phyloP scores from a whole-genome alignment of 2,113 vertebrate species.

The Entomyzon cyanotis region DNA sequence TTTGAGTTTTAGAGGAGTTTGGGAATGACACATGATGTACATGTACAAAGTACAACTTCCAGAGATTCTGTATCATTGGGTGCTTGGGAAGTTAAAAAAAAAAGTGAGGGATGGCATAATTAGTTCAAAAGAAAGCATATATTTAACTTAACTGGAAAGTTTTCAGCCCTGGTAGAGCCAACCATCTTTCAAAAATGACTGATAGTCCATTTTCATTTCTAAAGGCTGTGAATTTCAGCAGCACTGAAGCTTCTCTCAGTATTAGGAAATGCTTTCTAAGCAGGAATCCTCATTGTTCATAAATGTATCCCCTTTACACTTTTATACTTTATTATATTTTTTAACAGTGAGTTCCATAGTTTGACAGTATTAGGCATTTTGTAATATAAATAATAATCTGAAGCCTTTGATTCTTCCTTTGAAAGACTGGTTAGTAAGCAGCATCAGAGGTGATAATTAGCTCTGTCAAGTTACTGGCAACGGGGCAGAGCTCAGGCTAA shows the following conservation, averaged over 20 bases:
- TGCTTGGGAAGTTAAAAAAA: neutral
- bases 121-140: neutral
- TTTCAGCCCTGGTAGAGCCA: neutral
- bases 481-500: neutral
- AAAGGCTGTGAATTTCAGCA: neutral
- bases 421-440: neutral
- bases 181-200: neutral
- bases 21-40: neutral
- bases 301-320: neutral
- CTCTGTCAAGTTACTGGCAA: neutral
- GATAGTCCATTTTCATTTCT: neutral
- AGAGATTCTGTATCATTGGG: neutral
- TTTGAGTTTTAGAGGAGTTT: neutral
- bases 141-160: neutral
- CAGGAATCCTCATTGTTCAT: neutral
- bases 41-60: neutral
- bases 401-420: neutral
- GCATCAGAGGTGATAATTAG: neutral
- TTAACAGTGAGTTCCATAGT: neutral
- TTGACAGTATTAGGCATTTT: neutral
- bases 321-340: neutral
- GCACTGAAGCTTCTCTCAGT: neutral
- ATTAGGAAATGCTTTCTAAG: neutral
- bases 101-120: neutral
- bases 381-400: neutral